Evolutionary conservation across 1,140 invertebrate genomes (phyloP).

Genomic region (Harpegnathos saltator): DNA sequence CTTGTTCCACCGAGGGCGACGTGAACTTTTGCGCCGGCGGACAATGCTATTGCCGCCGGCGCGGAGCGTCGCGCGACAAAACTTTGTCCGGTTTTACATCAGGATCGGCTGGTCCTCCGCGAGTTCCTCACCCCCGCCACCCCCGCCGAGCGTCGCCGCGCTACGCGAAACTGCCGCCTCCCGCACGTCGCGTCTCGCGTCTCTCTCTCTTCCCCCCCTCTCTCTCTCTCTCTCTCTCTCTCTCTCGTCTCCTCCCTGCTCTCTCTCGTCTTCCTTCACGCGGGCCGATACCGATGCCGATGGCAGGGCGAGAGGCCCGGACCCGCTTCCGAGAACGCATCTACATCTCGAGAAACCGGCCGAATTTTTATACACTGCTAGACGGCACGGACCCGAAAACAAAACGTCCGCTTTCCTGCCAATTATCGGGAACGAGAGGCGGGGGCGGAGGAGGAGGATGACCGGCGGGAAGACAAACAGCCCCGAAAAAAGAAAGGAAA

Average conservation of each 20-base stretch:
- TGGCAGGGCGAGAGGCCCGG: no score
- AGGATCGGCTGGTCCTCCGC: conserved; percentile 69
- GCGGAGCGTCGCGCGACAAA: conserved; percentile 70
- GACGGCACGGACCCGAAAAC: conserved; percentile 71
- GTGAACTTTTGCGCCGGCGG: conserved; percentile 74
- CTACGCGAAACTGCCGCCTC: conserved; percentile 24
- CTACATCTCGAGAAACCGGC: conserved; percentile 80
- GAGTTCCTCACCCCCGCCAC: conserved; percentile 26
- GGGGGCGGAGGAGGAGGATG: conserved; percentile 2
- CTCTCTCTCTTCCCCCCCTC: neutral
- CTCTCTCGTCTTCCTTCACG: conserved; percentile 51
- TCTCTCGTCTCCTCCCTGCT: neutral
- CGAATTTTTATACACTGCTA: conserved; percentile 78
- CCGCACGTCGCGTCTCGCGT: conserved; percentile 14
- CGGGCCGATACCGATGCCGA: conserved; percentile 30
- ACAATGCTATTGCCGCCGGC: conserved; percentile 78
- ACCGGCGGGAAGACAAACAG: conserved; percentile 36
- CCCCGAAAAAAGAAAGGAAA: neutral
- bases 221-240: no score
- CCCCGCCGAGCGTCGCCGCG: conserved; percentile 48
- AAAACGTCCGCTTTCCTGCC: conserved; percentile 75
- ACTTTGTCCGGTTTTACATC: conserved; percentile 81
- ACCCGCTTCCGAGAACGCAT: conserved; percentile 79
- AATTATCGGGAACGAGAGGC: conserved; percentile 67
- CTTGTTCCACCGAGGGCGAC: conserved; percentile 69